A percentile compares a stretch with the other conserved stretches of the same genome.
These are phyloP conservation scores for Catocala sponsa DNA, from an alignment of 2,888 invertebrate genomes.

Conservation along the genomic window DNA sequence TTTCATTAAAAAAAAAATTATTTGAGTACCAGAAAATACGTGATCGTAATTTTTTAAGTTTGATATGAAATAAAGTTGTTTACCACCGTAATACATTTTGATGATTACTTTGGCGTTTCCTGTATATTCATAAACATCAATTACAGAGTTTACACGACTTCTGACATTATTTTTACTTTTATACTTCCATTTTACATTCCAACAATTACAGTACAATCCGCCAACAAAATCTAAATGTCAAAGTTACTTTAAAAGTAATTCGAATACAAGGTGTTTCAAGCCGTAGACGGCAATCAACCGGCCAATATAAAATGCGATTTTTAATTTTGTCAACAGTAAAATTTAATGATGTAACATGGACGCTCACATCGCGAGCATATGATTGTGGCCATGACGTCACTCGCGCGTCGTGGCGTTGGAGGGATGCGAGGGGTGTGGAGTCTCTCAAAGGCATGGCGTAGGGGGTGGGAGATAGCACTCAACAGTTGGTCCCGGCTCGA, in stretches of 20 bases:
- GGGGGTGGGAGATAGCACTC: slow-evolving; percentile 68
- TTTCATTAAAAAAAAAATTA: too few species aligned
- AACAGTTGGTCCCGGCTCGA: slow-evolving; percentile 85
- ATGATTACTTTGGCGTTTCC: too few species aligned
- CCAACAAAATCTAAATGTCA: not conserved
- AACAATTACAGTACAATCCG: not conserved
- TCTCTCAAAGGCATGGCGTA: slow-evolving; percentile 55
- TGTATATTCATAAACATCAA: too few species aligned
- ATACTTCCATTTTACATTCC: not conserved
- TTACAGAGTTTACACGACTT: too few species aligned
- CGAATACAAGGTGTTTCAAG: slow-evolving; percentile 2
- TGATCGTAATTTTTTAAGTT: too few species aligned
- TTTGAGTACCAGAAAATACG: too few species aligned
- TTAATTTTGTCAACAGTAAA: slow-evolving; percentile 56
- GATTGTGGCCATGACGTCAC: slow-evolving; percentile 76
- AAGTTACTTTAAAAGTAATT: slow-evolving; percentile 7
- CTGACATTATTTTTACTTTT: not conserved
- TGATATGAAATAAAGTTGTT: too few species aligned
- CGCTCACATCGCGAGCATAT: slow-evolving; percentile 59
- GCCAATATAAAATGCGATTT: slow-evolving; percentile 45
- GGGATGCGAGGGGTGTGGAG: slow-evolving; percentile 51
- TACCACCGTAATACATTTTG: too few species aligned
- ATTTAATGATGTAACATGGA: slow-evolving; percentile 59
- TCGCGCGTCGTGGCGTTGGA: slow-evolving; percentile 49
- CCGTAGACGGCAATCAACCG: slow-evolving; percentile 26